Base-by-base conservation (phyloP, 2,797 vertebrate species). In the Malacoraja senta region DNA sequence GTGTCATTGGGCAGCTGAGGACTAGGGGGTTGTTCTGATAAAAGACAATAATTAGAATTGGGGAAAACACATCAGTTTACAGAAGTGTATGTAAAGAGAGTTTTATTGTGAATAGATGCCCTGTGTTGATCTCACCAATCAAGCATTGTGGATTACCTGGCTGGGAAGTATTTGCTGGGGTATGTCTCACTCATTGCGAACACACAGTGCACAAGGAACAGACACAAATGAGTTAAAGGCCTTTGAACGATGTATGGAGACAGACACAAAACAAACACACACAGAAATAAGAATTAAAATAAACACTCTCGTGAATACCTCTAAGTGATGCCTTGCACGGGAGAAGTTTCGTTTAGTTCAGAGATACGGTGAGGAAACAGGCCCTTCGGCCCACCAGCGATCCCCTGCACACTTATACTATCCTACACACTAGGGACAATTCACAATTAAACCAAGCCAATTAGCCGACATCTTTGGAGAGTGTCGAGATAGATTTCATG, bases 11-110 rank as follows among this genome's bases (percentile, higher is more conserved):
- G 29, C 15, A 68, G n/a, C 65, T 88, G 84, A 63, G 32, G 7
- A 68, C 15, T 35, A 68, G n/a, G 84, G n/a, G 21, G 1, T 24
- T 10, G 61, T 68, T 88, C 84, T 68, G 84, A n/a, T 68, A 32
- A 88, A 88, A 88, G 84, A 88, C 32, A 88, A 88, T 7, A 88
- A 68, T 88, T 68, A 65, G 32, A 15, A 68, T 65, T 68, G 63
- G 84, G 32, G 17, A 35, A 88, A 88, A 68, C 58, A 68, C 63
- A 68, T 65, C 63, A 35, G 63, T 68, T 68, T 9, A 88, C 65
- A 83, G 2, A 53, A 53, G 44, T 53, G 44, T 53, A 53, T 0
- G 53, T 74, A 74, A 13, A n/a, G 4, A 63, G 29, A 32, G 61
- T 65, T 29, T 19, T 32, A 4, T 29, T 15, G n/a, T n/a, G 9